Base-by-base conservation (phyloP, 2,797 vertebrate species). In the Cuniculus paca region DNA sequence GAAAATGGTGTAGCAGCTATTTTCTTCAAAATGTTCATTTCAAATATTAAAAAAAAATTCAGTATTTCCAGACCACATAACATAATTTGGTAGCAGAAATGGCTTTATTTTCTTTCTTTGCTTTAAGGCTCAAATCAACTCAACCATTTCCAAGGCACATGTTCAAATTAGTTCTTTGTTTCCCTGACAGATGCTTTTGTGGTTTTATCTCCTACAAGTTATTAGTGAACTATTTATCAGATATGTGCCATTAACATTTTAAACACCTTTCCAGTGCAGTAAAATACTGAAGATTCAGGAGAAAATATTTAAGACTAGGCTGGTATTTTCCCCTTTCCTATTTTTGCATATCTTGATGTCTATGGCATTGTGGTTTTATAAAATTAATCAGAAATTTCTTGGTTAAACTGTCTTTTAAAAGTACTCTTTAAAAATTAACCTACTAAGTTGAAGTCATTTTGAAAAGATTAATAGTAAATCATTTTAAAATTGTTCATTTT, bases 211-310 rank as follows among this genome's bases (percentile, higher is more conserved):
- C 42, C 12, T 75, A 1, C 13, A 74, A 65, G 19, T 95, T 96
- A 96, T 87, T 95, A 90, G 88, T 79, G 92, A 91, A 68, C 34
- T 83, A 84, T 92, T 88, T 79, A 95, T 96, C 77, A 93, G 88
- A 63, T 70, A 39, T 14, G 2, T 88, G 11, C 22, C 54, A 79
- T 81, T 48, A 39, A 63, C 45, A 52, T 81, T 94, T 86, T 42
- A 6, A 91, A 70, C 82, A 61, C 12, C 0, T 48, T 65, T 56
- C 3, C 54, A 50, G 74, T 48, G n/a, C 34, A 78, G 84, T 39
- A 60, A 31, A 81, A 63, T 74, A 36, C 11, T 65, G 31, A 63
- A 42, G 2, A 65, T 56, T 89, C 74, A 65, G 6, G 28, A 14
- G 22, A 0, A 56, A 74, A 26, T 54, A 9, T 52, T 20, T 88